Conservation (phyloP, 2,888 invertebrate genomes). For the Parnassius apollo region DNA sequence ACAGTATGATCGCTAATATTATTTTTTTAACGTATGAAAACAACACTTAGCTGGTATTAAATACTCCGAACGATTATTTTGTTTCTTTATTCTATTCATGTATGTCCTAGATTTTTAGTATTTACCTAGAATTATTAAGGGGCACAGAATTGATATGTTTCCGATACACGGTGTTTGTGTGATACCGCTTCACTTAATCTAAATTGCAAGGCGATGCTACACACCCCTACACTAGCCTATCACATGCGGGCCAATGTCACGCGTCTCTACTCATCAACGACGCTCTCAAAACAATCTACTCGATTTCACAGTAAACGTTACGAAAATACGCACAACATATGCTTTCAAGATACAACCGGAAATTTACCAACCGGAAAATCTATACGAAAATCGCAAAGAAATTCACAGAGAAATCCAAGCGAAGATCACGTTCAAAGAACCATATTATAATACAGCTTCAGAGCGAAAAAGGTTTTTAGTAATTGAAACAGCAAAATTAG, state of each 20-base stretch:
- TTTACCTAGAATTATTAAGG: constrained; percentile 83
- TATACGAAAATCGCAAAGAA: constrained; percentile 24
- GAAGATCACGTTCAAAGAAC: constrained; percentile 31
- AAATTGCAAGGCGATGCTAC: constrained; percentile 79
- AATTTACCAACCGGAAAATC: constrained; percentile 7
- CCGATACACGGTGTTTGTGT: constrained; percentile 86
- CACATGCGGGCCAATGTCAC: constrained; percentile 78
- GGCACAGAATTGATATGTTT: constrained; percentile 91
- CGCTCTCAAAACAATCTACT: constrained; percentile 59
- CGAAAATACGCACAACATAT: constrained; percentile 37
- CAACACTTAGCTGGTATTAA: constrained; percentile 77
- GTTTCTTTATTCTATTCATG: constrained; percentile 75
- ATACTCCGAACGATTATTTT: constrained; percentile 76
- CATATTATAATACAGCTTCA: constrained; percentile 46
- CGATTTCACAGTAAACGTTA: constrained; percentile 70
- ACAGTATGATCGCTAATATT: constrained; percentile 53
- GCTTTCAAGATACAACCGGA: background rate
- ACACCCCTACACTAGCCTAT: constrained; percentile 73
- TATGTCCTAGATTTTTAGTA: constrained; percentile 79
- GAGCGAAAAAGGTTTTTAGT: constrained; percentile 60
- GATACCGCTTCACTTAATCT: constrained; percentile 80
- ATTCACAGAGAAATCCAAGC: constrained; percentile 29
- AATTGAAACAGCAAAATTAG: constrained; percentile 45
- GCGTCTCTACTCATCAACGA: constrained; percentile 52
- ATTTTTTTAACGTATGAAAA: constrained; percentile 65